Evolutionary conservation across 2,888 invertebrate genomes (phyloP).

Genomic region (Neoaliturus tenellus): DNA sequence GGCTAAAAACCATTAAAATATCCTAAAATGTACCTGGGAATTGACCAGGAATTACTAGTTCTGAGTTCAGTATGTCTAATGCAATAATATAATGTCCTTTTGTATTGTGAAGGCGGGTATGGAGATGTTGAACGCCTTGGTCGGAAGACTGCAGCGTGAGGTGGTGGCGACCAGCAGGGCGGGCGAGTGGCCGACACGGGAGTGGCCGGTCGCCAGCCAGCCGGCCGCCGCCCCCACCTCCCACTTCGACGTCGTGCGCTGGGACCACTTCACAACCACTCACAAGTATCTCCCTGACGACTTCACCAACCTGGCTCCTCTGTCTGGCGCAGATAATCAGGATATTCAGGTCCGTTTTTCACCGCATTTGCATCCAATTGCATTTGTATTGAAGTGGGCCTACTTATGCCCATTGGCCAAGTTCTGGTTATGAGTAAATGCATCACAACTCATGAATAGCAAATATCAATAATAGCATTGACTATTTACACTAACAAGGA

Average conservation of each 20-base stretch:
- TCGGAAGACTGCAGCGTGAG: background rate
- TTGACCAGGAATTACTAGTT: too few relatives aligned
- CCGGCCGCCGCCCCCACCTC: conserved; percentile 80
- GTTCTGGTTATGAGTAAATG: too few relatives aligned
- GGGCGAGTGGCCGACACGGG: conserved; percentile 63
- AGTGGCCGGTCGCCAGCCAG: conserved; percentile 87
- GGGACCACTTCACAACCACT: conserved; percentile 90
- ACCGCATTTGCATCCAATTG: too few relatives aligned
- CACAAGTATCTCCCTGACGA: conserved; percentile 90
- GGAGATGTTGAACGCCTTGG: background rate
- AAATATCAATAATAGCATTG: too few relatives aligned
- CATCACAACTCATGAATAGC: too few relatives aligned
- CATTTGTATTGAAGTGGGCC: too few relatives aligned
- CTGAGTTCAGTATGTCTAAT: too few relatives aligned
- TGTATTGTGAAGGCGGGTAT: background rate
- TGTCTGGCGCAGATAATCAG: conserved; percentile 79
- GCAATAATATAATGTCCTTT: too few relatives aligned
- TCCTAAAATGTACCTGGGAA: too few relatives aligned
- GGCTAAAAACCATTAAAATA: too few relatives aligned
- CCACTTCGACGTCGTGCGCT: conserved; percentile 89
- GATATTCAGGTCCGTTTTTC: conserved; percentile 79
- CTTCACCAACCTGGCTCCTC: conserved; percentile 80
- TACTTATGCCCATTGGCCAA: too few relatives aligned
- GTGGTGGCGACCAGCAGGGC: background rate
- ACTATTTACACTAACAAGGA: too few relatives aligned